Percentiles rank a stretch among this genome's conserved stretches.
phyloP scores from a whole-genome alignment of 1,140 invertebrate genomes.

The Sinonovacula constricta region DNA sequence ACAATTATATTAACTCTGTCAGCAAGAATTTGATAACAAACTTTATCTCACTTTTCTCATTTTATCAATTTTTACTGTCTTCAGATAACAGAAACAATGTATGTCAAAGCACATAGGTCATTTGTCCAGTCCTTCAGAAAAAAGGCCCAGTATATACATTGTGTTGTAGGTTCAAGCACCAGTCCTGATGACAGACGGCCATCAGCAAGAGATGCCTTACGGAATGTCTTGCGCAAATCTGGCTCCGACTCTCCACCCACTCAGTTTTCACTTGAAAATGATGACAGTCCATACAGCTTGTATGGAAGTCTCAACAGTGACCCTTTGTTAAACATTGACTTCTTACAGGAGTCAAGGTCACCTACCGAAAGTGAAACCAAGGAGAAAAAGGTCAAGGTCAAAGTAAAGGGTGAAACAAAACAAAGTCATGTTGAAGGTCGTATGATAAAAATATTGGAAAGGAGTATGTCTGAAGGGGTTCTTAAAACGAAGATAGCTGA shows the following conservation, averaged over 20 bases:
- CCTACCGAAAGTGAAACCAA: too few relatives aligned
- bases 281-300: constrained; percentile 55
- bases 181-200: constrained; percentile 57
- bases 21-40: too few relatives aligned
- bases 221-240: constrained; percentile 62
- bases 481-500: constrained; percentile 9
- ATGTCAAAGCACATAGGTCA: too few relatives aligned
- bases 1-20: too few relatives aligned
- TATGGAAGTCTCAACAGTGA: constrained; percentile 62
- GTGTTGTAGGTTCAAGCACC: constrained; percentile 57
- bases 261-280: constrained; percentile 6
- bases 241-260: constrained; percentile 54
- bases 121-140: too few relatives aligned
- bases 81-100: too few relatives aligned
- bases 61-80: too few relatives aligned
- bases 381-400: neutral
- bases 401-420: neutral
- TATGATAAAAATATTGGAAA: constrained; percentile 8
- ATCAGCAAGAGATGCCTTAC: constrained; percentile 59
- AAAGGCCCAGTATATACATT: too few relatives aligned
- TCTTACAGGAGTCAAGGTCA: constrained; percentile 37
- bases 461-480: constrained; percentile 37
- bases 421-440: too few relatives aligned
- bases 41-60: too few relatives aligned
- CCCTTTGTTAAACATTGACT: constrained; percentile 61